phyloP scores from a whole-genome alignment of 2,113 vertebrate species.

The Scomber scombrus region DNA sequence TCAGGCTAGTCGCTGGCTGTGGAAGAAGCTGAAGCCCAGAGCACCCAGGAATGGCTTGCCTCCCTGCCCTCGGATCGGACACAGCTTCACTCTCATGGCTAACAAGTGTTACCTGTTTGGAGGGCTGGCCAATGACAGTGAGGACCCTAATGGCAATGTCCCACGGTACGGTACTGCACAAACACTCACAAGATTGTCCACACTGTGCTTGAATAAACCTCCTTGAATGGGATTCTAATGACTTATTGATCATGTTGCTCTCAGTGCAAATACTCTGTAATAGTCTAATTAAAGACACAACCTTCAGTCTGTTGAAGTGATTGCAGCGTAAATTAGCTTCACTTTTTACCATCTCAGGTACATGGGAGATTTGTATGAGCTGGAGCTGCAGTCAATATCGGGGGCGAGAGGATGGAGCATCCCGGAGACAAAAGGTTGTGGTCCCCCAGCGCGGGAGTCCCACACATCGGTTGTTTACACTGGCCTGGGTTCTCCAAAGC shows the following conservation, averaged over 20 bases:
- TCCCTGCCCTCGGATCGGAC: slow-evolving; percentile 92
- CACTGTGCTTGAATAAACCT: background rate
- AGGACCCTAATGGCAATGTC: slow-evolving; percentile 94
- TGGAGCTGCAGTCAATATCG: slow-evolving; percentile 94
- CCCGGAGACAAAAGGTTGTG: slow-evolving; percentile 90
- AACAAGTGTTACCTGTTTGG: slow-evolving; percentile 95
- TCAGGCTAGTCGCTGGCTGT: slow-evolving; percentile 97
- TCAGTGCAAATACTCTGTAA: background rate
- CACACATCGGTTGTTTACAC: slow-evolving; percentile 91
- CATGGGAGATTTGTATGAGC: slow-evolving; percentile 94
- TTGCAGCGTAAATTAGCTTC: background rate
- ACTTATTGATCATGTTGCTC: too few species aligned
- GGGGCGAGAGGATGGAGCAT: slow-evolving; percentile 93
- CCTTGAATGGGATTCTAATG: too few species aligned
- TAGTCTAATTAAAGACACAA: background rate
- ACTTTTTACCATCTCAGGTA: slow-evolving; percentile 83
- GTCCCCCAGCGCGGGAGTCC: slow-evolving; percentile 93
- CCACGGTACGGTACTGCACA: slow-evolving; percentile 91
- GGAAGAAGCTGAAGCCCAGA: slow-evolving; percentile 96
- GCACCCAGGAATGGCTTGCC: slow-evolving; percentile 88
- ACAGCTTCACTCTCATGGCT: slow-evolving; percentile 92
- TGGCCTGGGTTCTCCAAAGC: slow-evolving; percentile 89
- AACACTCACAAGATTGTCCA: background rate
- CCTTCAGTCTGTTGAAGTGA: background rate
- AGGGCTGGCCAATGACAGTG: slow-evolving; percentile 93